Conservation (phyloP, 2,797 vertebrate species). For the Myotis planiceps region DNA sequence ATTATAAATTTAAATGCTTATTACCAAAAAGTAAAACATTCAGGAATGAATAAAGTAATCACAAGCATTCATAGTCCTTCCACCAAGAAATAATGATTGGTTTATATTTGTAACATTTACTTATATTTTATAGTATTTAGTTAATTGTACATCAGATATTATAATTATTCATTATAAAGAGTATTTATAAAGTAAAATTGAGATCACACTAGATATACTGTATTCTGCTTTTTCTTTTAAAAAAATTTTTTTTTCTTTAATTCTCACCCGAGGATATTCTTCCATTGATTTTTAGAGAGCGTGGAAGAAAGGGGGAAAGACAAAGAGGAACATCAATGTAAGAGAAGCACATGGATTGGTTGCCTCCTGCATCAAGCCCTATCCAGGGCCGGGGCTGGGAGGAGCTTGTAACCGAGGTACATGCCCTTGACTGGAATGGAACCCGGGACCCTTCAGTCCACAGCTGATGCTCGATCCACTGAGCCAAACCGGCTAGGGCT, state of each 20-base stretch:
- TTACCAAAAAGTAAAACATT: constrained; percentile 34
- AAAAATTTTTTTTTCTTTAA: too few relatives aligned
- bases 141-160: background rate
- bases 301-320: too few relatives aligned
- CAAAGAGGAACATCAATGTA: too few relatives aligned
- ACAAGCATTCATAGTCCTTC: constrained; percentile 39
- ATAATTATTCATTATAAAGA: background rate
- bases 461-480: too few relatives aligned
- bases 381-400: too few relatives aligned
- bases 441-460: too few relatives aligned
- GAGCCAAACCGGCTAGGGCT: background rate
- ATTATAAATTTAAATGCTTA: constrained; percentile 37
- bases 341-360: too few relatives aligned
- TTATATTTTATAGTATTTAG: constrained; percentile 28
- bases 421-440: too few relatives aligned
- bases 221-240: constrained; percentile 12
- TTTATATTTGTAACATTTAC: constrained; percentile 40
- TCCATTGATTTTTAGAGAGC: too few relatives aligned
- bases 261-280: too few relatives aligned
- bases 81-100: constrained; percentile 4
- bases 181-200: background rate
- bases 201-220: background rate
- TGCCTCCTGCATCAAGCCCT: too few relatives aligned
- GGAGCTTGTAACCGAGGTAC: too few relatives aligned
- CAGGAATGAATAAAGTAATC: constrained; percentile 51